Percentiles rank a stretch among this genome's conserved stretches.
Evolutionary conservation across 92 coral and sea anemone genomes (phyloP).

Genomic region (Plumapathes pennacea): DNA sequence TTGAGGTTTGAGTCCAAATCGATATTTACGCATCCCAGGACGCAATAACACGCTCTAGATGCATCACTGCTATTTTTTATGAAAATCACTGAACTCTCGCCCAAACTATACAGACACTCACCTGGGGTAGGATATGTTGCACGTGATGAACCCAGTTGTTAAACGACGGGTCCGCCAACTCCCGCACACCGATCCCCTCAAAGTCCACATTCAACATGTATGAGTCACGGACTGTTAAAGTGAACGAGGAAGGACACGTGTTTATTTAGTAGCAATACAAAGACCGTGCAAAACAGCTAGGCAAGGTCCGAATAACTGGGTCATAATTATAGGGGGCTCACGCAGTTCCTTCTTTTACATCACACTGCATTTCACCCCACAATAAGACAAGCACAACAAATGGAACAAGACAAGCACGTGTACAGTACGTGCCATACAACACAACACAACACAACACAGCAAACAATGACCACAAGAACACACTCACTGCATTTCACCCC

Average conservation of each 20-base stretch:
- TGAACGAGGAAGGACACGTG: background rate
- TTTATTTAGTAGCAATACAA: background rate
- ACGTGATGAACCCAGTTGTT: slow-evolving; percentile 99
- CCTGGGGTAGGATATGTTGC: slow-evolving; percentile 91
- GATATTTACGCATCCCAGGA: too few species aligned
- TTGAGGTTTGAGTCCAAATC: too few species aligned
- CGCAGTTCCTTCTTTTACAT: too few species aligned
- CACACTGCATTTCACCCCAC: too few species aligned
- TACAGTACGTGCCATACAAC: background rate
- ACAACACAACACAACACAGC: background rate
- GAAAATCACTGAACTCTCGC: too few species aligned
- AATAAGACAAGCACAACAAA: background rate
- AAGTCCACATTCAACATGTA: slow-evolving; percentile 95
- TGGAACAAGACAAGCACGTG: too few species aligned
- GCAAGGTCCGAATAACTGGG: too few species aligned
- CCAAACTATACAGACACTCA: too few species aligned
- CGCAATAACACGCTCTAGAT: too few species aligned
- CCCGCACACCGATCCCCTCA: slow-evolving; percentile 93
- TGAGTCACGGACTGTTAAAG: slow-evolving; percentile 73
- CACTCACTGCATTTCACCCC: background rate
- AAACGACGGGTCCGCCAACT: slow-evolving; percentile 88
- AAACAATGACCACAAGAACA: background rate
- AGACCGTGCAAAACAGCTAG: background rate
- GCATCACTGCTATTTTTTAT: too few species aligned
- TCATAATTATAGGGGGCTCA: too few species aligned